These are phyloP conservation scores for Trichonephila clavata DNA, from an alignment of 1,140 invertebrate genomes.

Conservation along the genomic window DNA sequence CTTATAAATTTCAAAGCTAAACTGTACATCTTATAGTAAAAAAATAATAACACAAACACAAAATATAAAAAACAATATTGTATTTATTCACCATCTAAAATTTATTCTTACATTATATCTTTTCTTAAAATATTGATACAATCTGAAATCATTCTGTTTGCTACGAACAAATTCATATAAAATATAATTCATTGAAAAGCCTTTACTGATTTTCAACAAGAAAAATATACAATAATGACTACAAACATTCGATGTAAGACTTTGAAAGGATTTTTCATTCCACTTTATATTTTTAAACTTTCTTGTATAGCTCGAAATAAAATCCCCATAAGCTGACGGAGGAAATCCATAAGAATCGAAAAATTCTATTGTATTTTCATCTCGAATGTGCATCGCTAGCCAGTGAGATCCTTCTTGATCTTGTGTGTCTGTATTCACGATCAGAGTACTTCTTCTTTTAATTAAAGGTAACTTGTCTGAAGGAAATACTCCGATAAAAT, in stretches of 20 bases:
- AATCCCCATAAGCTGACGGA: neutral
- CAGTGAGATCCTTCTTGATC: neutral
- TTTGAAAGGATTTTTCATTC: slow-evolving; percentile 1
- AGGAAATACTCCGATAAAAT: slow-evolving; percentile 12
- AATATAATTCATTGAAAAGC: neutral
- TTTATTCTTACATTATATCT: neutral
- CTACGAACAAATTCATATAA: neutral
- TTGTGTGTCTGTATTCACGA: neutral
- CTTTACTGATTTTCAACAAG: neutral
- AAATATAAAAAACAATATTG: no score
- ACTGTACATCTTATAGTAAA: no score
- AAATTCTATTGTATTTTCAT: slow-evolving; percentile 3
- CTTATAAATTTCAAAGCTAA: no score
- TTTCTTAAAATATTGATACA: neutral
- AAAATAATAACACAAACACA: no score
- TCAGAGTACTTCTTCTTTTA: neutral
- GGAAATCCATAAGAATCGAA: neutral
- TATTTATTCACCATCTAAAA: no score
- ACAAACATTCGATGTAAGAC: slow-evolving; percentile 38
- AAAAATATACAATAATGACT: slow-evolving; percentile 37
- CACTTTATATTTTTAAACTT: neutral
- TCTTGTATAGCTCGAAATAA: neutral
- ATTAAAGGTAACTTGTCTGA: neutral
- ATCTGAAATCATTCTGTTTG: neutral
- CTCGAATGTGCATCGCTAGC: neutral